Conservation (phyloP, 2,113 vertebrate species). For the Tor tambroides region DNA sequence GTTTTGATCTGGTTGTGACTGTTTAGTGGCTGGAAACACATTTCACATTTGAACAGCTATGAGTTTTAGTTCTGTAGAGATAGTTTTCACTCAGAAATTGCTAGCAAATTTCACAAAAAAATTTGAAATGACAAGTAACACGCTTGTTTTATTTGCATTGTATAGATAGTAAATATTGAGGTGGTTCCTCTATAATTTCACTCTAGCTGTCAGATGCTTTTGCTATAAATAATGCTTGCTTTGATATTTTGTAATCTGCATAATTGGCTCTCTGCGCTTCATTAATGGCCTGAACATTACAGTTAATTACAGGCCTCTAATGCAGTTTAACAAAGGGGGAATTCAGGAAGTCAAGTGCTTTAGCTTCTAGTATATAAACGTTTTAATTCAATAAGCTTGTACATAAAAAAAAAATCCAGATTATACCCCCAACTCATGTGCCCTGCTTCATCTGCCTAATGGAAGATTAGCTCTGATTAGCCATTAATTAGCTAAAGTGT, state of each 20-base stretch:
- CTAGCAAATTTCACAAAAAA: too few species aligned
- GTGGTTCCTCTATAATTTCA: not conserved
- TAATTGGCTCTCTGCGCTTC: not conserved
- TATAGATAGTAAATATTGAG: not conserved
- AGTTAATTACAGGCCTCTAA: not conserved
- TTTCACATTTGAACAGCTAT: too few species aligned
- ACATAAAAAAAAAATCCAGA: not conserved
- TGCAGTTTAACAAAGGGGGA: not conserved
- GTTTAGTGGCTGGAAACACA: too few species aligned
- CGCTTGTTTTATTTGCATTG: too few species aligned
- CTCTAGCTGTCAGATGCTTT: not conserved
- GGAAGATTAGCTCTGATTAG: slow-evolving; percentile 33
- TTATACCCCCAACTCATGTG: not conserved
- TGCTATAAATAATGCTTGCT: not conserved
- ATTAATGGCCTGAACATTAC: not conserved
- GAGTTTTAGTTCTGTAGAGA: too few species aligned
- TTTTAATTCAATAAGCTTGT: slow-evolving; percentile 19
- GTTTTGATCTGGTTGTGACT: too few species aligned
- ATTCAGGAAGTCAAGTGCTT: not conserved
- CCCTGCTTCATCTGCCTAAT: slow-evolving; percentile 15
- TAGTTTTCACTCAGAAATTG: too few species aligned
- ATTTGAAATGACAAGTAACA: too few species aligned
- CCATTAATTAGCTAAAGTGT: slow-evolving; percentile 18
- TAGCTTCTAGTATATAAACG: slow-evolving; percentile 6
- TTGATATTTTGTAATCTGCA: not conserved